Percentiles rank a stretch among this genome's conserved stretches.
Conservation (phyloP, 2,888 invertebrate species). For the Apodemia zela region DNA sequence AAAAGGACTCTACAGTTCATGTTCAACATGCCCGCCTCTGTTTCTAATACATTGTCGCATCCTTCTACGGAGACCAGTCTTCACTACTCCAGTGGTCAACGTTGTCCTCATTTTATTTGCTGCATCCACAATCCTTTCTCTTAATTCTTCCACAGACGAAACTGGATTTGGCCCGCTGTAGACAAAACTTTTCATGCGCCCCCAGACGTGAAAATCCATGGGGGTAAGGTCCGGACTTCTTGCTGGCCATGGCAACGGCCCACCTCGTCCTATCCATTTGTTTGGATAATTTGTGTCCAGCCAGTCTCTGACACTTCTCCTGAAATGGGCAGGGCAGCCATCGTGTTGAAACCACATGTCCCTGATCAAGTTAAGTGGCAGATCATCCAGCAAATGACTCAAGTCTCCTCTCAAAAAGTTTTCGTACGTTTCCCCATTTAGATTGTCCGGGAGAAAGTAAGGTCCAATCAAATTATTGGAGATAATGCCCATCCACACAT, state of each 20-base stretch:
- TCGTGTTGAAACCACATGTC: conserved; percentile 35
- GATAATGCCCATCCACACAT: too few relatives aligned
- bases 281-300: conserved; percentile 30
- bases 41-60: conserved; percentile 26
- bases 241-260: conserved; percentile 37
- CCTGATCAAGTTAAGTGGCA: conserved; percentile 24
- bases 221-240: conserved; percentile 34
- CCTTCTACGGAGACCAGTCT: conserved; percentile 26
- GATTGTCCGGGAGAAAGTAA: too few relatives aligned
- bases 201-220: conserved; percentile 36
- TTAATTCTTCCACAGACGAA: conserved; percentile 27
- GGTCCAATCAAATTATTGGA: too few relatives aligned
- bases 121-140: conserved; percentile 30
- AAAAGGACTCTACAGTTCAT: conserved; percentile 26
- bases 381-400: conserved; percentile 20
- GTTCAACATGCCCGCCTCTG: conserved; percentile 27
- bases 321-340: conserved; percentile 31
- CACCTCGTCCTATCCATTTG: conserved; percentile 30
- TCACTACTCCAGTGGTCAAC: conserved; percentile 26
- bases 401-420: conserved; percentile 20
- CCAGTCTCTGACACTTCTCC: conserved; percentile 32
- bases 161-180: conserved; percentile 27
- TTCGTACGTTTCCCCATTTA: conserved; percentile 13
- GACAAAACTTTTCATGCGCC: conserved; percentile 31
- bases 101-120: conserved; percentile 24